phyloP scores from a whole-genome alignment of 1,140 invertebrate genomes.

The Drosophila albomicans region DNA sequence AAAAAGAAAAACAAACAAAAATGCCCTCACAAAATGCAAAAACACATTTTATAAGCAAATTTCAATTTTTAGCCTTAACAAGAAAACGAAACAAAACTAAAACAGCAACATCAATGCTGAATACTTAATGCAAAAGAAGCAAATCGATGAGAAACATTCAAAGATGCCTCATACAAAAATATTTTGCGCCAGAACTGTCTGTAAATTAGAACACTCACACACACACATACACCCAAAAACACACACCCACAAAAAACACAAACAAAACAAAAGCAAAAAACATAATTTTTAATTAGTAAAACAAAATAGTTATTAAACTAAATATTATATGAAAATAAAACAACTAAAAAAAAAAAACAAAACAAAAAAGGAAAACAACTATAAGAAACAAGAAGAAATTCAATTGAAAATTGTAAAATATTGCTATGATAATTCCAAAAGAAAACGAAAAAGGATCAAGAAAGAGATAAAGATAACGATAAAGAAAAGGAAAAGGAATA shows the following conservation, averaged over 20 bases:
- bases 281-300: conserved; percentile 74
- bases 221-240: conserved; percentile 21
- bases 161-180: conserved; percentile 43
- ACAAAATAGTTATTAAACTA: conserved; percentile 65
- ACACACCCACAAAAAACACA: too few relatives aligned
- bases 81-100: conserved; percentile 31
- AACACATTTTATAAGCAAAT: conserved; percentile 74
- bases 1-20: conserved; percentile 50
- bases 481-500: background rate
- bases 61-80: conserved; percentile 71
- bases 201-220: conserved; percentile 59
- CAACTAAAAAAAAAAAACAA: too few relatives aligned
- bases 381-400: conserved; percentile 39
- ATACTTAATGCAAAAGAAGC: conserved; percentile 21
- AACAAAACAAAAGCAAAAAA: conserved; percentile 9
- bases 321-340: conserved; percentile 45
- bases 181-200: conserved; percentile 69
- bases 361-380: conserved; percentile 30
- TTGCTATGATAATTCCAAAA: conserved; percentile 42
- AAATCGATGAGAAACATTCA: conserved; percentile 25
- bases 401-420: conserved; percentile 70
- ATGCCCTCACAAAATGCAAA: conserved; percentile 60
- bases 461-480: background rate
- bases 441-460: conserved; percentile 14
- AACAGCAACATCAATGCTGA: conserved; percentile 10